A percentile compares a stretch with the other conserved stretches of the same genome.
phyloP scores from a whole-genome alignment of 2,113 vertebrate genomes.

The Origma solitaria region DNA sequence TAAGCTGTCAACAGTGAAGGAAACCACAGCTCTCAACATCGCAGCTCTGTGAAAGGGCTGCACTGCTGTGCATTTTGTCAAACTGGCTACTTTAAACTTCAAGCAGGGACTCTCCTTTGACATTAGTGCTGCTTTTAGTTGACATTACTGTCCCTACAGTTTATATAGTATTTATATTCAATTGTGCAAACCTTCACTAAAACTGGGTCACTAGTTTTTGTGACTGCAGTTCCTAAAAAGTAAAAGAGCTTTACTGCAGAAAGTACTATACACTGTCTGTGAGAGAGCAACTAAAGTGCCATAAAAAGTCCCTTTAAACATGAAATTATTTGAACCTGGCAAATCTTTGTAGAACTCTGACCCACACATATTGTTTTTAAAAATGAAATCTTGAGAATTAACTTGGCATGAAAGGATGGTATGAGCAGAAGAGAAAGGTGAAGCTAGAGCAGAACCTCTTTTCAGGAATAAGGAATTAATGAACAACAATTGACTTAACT shows the following conservation, averaged over 20 bases:
- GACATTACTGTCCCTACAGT: background rate
- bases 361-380: background rate
- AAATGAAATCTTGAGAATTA: slow-evolving; percentile 1
- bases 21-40: background rate
- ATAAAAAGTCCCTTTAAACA: background rate
- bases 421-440: background rate
- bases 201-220: slow-evolving; percentile 12
- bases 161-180: background rate
- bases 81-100: background rate
- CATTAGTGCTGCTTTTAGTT: background rate
- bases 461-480: slow-evolving; percentile 24
- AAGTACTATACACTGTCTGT: background rate
- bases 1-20: background rate
- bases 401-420: background rate
- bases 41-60: background rate
- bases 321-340: background rate
- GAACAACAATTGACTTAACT: slow-evolving; percentile 7
- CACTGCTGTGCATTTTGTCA: background rate
- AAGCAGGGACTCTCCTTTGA: background rate
- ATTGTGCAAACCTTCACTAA: background rate
- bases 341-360: background rate
- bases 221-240: background rate
- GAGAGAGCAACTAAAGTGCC: background rate
- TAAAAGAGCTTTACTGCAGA: background rate
- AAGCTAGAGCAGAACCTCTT: background rate